Conservation (phyloP, 1,140 invertebrate genomes). For the Heliothis virescens region DNA sequence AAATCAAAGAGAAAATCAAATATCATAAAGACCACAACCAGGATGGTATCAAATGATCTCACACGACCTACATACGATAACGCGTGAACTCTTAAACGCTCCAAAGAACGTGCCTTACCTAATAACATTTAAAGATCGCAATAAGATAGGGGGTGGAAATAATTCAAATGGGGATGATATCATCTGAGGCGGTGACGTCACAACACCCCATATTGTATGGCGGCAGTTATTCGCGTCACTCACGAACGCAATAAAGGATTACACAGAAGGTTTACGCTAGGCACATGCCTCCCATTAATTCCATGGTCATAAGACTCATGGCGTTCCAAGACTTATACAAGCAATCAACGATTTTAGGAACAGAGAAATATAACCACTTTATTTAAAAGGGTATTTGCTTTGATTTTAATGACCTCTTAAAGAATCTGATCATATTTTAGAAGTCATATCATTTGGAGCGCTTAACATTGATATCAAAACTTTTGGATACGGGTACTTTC, state of each 20-base stretch:
- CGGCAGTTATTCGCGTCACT: conserved; percentile 27
- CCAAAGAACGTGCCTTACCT: conserved; percentile 24
- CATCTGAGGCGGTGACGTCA: conserved; percentile 36
- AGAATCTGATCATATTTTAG: too few species aligned
- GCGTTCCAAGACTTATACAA: not conserved
- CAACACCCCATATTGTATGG: conserved; percentile 13
- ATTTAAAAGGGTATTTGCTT: too few species aligned
- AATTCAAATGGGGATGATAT: conserved; percentile 44
- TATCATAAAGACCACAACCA: not conserved
- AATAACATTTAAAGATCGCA: conserved; percentile 42
- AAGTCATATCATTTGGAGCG: too few species aligned
- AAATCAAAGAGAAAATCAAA: not conserved
- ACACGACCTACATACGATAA: conserved; percentile 14
- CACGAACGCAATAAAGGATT: conserved; percentile 27
- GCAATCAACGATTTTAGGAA: not conserved
- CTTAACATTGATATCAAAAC: too few species aligned
- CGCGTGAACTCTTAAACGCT: conserved; percentile 8
- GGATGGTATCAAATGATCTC: not conserved
- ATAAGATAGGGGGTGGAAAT: conserved; percentile 35
- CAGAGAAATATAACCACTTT: too few species aligned
- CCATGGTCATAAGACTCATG: not conserved
- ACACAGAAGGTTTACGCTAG: conserved; percentile 12
- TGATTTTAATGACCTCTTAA: too few species aligned
- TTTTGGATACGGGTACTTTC: too few species aligned
- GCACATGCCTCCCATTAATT: not conserved